phyloP scores from a whole-genome alignment of 2,113 vertebrate genomes.

The Phycodurus eques region DNA sequence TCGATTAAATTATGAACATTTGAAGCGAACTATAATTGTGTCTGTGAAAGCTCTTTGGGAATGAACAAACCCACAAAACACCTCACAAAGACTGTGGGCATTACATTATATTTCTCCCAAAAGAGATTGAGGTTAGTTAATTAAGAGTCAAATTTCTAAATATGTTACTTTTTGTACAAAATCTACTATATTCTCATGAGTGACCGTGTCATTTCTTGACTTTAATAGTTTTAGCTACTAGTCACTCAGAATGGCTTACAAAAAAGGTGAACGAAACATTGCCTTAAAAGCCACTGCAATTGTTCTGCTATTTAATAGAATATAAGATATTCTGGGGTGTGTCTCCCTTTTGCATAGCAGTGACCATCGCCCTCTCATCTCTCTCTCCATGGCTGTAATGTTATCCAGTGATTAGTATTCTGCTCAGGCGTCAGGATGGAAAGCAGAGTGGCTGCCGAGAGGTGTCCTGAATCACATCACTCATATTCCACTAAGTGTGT shows the following conservation, averaged over 20 bases:
- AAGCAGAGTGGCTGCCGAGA: conserved; percentile 73
- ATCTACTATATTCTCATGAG: not conserved
- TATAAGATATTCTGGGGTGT: conserved; percentile 42
- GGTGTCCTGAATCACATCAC: conserved; percentile 74
- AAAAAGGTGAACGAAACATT: conserved; percentile 11
- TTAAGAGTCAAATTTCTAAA: not conserved
- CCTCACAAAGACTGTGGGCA: conserved; percentile 34
- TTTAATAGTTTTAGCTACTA: conserved; percentile 21
- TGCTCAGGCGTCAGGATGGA: conserved; percentile 66
- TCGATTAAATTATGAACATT: too few species aligned
- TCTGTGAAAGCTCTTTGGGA: not conserved
- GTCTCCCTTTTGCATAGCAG: conserved; percentile 40
- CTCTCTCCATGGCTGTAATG: conserved; percentile 58
- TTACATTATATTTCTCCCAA: not conserved
- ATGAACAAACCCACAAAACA: conserved; percentile 3
- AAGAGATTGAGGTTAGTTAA: not conserved
- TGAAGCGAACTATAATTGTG: too few species aligned
- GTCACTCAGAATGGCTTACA: conserved; percentile 31
- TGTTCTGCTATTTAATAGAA: conserved; percentile 59
- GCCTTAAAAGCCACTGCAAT: conserved; percentile 41
- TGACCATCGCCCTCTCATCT: conserved; percentile 22
- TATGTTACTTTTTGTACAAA: not conserved
- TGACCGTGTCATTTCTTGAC: conserved; percentile 6
- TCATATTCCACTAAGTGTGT: conserved; percentile 58
- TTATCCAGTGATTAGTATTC: conserved; percentile 74